These are phyloP conservation scores for Falco peregrinus DNA, from an alignment of 2,797 vertebrate genomes.

Conservation along the genomic window DNA sequence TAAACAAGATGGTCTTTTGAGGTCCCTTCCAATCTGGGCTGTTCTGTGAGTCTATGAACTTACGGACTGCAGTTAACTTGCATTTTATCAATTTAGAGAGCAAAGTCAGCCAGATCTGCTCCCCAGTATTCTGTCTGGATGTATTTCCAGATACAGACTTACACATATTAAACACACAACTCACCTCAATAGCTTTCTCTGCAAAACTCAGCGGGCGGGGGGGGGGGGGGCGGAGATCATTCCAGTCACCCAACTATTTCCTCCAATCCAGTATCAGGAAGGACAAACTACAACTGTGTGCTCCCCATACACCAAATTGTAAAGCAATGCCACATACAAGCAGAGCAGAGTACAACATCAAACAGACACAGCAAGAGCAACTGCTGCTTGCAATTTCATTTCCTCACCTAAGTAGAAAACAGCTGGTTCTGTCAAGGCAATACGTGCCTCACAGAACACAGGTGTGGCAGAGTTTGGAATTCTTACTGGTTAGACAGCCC, in stretches of 20 bases:
- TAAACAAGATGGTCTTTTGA: neutral
- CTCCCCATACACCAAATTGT: neutral
- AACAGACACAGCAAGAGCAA: neutral
- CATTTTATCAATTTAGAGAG: neutral
- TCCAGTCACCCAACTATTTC: neutral
- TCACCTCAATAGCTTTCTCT: neutral
- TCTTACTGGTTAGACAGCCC: neutral
- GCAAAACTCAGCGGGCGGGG: neutral
- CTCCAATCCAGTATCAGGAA: neutral
- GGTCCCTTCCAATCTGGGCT: neutral
- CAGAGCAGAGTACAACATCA: neutral
- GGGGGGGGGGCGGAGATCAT: too few relatives aligned
- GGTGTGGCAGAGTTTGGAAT: neutral
- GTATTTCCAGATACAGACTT: neutral
- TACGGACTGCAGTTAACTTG: neutral
- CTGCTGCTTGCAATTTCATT: neutral
- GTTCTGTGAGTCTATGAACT: neutral
- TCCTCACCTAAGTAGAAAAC: neutral
- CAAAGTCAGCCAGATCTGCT: neutral
- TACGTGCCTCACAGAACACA: neutral
- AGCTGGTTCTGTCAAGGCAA: neutral
- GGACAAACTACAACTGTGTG: neutral
- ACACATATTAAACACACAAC: neutral
- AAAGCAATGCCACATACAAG: neutral
- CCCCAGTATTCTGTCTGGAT: too few relatives aligned